These are phyloP conservation scores for Nothocercus nigrocapillus DNA, from an alignment of 2,113 vertebrate species.

Conservation along the genomic window DNA sequence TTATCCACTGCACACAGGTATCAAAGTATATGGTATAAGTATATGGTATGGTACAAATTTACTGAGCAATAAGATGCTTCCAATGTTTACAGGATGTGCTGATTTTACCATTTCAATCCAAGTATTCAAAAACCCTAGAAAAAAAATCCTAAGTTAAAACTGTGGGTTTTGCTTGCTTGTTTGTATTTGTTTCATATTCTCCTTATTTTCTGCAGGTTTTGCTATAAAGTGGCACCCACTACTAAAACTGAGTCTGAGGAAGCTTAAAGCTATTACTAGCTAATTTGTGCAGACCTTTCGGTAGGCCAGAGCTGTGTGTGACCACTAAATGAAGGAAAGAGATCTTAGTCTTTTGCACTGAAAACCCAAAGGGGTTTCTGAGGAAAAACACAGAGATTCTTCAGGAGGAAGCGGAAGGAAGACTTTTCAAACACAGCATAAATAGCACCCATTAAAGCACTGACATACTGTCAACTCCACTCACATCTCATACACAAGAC, in stretches of 20 bases:
- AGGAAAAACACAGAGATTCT: not conserved
- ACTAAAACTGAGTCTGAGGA: not conserved
- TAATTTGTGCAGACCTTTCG: not conserved
- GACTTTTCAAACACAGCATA: not conserved
- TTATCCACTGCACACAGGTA: not conserved
- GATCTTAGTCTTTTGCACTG: not conserved
- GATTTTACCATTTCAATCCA: not conserved
- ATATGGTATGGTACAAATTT: not conserved
- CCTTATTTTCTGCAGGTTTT: not conserved
- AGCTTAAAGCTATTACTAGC: not conserved
- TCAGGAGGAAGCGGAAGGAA: not conserved
- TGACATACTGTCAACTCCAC: not conserved
- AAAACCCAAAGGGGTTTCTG: not conserved
- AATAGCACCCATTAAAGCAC: not conserved
- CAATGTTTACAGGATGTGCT: not conserved
- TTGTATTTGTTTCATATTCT: not conserved
- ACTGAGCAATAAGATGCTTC: not conserved
- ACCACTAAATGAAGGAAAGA: not conserved
- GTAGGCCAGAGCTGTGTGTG: not conserved
- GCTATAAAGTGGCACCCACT: not conserved
- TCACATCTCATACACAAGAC: not conserved
- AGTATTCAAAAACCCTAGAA: not conserved
- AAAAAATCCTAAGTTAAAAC: not conserved
- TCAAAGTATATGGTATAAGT: not conserved
- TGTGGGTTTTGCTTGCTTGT: not conserved